phyloP scores from a whole-genome alignment of 2,888 invertebrate species.

The Philhelius pedissequus region DNA sequence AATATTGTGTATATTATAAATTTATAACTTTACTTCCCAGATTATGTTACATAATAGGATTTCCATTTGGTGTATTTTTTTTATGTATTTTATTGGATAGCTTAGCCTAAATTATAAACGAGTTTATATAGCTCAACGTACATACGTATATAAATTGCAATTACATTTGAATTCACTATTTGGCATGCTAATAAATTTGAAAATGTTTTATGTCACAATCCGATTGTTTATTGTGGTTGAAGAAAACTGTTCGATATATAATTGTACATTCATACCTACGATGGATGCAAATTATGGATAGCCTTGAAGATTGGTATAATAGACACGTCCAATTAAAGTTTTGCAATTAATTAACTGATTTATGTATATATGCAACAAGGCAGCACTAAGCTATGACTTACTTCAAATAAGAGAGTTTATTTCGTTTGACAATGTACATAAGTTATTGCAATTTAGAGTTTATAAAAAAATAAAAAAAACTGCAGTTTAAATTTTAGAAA shows the following conservation, averaged over 20 bases:
- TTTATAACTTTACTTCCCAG: not conserved
- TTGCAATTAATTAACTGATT: not conserved
- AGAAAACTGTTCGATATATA: not conserved
- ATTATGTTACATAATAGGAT: not conserved
- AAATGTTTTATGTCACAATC: conserved; percentile 15
- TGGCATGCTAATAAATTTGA: conserved; percentile 49
- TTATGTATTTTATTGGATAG: not conserved
- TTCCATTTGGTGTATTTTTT: not conserved
- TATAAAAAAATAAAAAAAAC: not conserved
- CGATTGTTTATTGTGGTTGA: not conserved
- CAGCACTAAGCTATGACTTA: not conserved
- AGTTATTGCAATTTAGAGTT: no score
- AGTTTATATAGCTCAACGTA: not conserved
- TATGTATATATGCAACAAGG: no score
- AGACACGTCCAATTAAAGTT: not conserved
- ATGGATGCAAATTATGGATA: not conserved
- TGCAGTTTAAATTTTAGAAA: not conserved
- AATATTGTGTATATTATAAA: no score
- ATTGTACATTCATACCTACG: not conserved
- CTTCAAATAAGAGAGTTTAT: not conserved
- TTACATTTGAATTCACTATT: conserved; percentile 3
- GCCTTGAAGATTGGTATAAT: conserved; percentile 17
- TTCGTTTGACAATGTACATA: no score
- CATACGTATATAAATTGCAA: not conserved
- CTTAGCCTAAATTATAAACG: not conserved